Base-by-base conservation (phyloP, 2,888 invertebrate species). In the Cheilosia impressa region DNA sequence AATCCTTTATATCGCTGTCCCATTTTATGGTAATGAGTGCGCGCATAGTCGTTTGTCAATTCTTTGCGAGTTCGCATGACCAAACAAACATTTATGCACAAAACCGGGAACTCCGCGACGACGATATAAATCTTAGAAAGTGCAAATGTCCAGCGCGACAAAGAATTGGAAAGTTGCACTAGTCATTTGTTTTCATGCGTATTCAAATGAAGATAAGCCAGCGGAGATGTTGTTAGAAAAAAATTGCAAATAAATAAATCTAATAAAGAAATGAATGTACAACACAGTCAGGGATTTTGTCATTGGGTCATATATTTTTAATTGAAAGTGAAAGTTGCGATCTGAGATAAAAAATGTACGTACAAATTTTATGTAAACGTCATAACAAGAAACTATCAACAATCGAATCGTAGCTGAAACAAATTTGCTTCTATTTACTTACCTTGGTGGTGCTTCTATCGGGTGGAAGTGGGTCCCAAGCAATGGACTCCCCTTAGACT, bases 121-220 rank as follows among this genome's bases (percentile, higher is more conserved):
- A 1, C 65, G 84, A 84, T 84, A 84, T 71, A 62, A 76, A 84
- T 84, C 84, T 84, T 84, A 80, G 84, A 84, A 84, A 84, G 84
- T 84, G 71, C 80, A 75, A 84, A 80, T 84, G 80, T 75, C 60
- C 62, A 66, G 47, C 10, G 47, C 69, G 60, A 75, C 84, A 75
- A 75, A 52, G 84, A 84, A 75, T 84, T 84, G 80, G 84, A 84
- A 84, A 84, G 84, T 84, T 80, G 68, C 22, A 47, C 80, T 53
- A 60, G 53, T 62, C 69, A 53, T 80, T 66, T 65, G 80, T 60
- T 69, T 69, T 68, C 31, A 62, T 65, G 60, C 47, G 57, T 63
- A 65, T 75, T 65, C 69, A 66, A 75, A 84, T 76, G 71, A 63
- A 80, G 69, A 75, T 69, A 58, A 45, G 50, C 34, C 52, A 17